These are phyloP conservation scores for Anodontia alba DNA, from an alignment of 2,888 invertebrate species.

Conservation along the genomic window DNA sequence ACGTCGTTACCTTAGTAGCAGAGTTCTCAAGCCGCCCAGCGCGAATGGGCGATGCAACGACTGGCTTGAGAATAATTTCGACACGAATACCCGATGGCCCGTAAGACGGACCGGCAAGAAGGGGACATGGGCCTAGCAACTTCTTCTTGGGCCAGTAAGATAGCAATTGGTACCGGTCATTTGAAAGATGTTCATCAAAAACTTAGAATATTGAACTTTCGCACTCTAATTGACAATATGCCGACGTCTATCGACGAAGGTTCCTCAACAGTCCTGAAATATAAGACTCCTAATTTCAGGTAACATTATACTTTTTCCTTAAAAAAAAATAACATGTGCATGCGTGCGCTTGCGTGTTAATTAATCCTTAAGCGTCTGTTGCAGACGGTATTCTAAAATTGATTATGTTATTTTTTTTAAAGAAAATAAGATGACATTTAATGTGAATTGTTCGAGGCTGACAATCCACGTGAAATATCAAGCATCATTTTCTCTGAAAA, in stretches of 20 bases:
- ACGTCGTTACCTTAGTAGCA: background rate
- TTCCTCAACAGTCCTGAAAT: constrained; percentile 81
- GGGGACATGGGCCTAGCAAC: constrained; percentile 10
- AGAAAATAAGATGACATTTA: too few species aligned
- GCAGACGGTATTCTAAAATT: too few species aligned
- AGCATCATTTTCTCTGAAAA: too few species aligned
- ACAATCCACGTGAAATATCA: too few species aligned
- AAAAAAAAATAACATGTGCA: too few species aligned
- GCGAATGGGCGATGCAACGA: constrained; percentile 1
- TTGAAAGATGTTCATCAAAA: constrained; percentile 66
- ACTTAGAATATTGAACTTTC: constrained; percentile 75
- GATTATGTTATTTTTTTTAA: too few species aligned
- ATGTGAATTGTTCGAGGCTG: too few species aligned
- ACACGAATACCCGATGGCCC: constrained; percentile 6
- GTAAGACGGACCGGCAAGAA: constrained; percentile 13
- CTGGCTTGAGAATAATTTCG: background rate
- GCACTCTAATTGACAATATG: constrained; percentile 80
- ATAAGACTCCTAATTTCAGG: constrained; percentile 84
- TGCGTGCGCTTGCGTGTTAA: background rate
- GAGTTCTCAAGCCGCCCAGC: background rate
- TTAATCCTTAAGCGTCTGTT: constrained; percentile 10
- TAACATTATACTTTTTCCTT: too few species aligned
- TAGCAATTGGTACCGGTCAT: constrained; percentile 61
- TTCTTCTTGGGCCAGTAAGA: constrained; percentile 35
- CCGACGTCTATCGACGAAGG: constrained; percentile 82